These are phyloP conservation scores for Motacilla alba DNA, from an alignment of 2,113 vertebrate species.

Conservation along the genomic window DNA sequence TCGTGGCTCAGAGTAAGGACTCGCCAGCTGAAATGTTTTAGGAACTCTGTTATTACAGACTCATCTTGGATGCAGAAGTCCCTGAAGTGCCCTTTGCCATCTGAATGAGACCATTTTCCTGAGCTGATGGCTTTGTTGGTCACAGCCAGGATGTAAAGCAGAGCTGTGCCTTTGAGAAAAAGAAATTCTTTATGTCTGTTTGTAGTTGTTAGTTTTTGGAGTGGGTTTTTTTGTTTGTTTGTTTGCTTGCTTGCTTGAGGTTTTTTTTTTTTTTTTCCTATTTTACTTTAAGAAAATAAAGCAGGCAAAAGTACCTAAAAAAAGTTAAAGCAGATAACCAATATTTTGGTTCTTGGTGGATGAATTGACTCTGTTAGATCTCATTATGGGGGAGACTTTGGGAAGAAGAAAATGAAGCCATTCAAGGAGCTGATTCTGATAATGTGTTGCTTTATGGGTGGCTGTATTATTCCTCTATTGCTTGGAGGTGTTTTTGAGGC, in stretches of 20 bases:
- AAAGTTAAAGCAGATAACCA: not conserved
- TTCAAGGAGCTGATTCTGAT: not conserved
- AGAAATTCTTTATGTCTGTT: not conserved
- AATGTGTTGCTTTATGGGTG: not conserved
- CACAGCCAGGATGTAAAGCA: not conserved
- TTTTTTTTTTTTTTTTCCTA: too few species aligned
- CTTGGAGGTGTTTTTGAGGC: not conserved
- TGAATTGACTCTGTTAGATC: not conserved
- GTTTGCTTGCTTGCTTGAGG: not conserved
- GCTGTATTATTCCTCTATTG: not conserved
- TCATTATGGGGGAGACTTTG: not conserved
- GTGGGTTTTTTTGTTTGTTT: not conserved
- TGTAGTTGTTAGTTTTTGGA: not conserved
- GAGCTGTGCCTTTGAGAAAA: not conserved
- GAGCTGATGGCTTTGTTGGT: not conserved
- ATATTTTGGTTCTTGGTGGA: not conserved
- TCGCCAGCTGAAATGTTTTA: not conserved
- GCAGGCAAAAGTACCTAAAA: not conserved
- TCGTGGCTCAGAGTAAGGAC: not conserved
- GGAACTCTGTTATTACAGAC: not conserved
- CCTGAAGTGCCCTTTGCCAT: not conserved
- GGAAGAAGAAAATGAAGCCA: not conserved
- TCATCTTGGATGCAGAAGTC: not conserved
- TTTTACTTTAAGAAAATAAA: not conserved
- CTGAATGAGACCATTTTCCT: not conserved